A percentile compares a stretch with the other conserved stretches of the same genome.
Conservation (phyloP, 2,888 invertebrate species). For the Ormia ochracea region DNA sequence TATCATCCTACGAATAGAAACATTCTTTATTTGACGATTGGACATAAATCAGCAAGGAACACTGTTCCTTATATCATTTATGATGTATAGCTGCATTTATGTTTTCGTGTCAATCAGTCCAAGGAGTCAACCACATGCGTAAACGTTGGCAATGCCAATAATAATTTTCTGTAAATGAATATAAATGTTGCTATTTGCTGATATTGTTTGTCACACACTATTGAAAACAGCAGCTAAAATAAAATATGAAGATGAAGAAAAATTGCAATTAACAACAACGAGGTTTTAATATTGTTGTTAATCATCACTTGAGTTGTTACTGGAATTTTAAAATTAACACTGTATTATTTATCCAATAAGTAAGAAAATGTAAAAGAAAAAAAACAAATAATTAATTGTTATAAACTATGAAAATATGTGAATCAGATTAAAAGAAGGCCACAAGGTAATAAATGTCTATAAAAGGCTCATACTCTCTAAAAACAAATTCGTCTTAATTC, state of each 20-base stretch:
- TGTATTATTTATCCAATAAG: not conserved
- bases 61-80: not conserved
- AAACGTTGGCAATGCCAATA: slow-evolving; percentile 32
- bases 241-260: not conserved
- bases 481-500: too few species aligned
- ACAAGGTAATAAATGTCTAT: not conserved
- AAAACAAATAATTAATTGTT: not conserved
- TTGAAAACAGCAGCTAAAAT: not conserved
- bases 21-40: not conserved
- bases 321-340: slow-evolving; percentile 12
- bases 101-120: not conserved
- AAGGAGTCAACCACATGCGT: slow-evolving; percentile 43
- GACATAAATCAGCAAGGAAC: not conserved
- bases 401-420: not conserved
- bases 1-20: not conserved
- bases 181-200: slow-evolving; percentile 38
- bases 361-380: not conserved
- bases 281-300: slow-evolving; percentile 27
- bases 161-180: slow-evolving; percentile 55
- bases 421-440: not conserved
- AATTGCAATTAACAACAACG: not conserved
- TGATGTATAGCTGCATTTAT: not conserved
- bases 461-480: not conserved
- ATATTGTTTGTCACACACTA: not conserved
- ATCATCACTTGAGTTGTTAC: slow-evolving; percentile 28